Evolutionary conservation across 2,113 vertebrate genomes (phyloP).

Genomic region (Archocentrus centrarchus): DNA sequence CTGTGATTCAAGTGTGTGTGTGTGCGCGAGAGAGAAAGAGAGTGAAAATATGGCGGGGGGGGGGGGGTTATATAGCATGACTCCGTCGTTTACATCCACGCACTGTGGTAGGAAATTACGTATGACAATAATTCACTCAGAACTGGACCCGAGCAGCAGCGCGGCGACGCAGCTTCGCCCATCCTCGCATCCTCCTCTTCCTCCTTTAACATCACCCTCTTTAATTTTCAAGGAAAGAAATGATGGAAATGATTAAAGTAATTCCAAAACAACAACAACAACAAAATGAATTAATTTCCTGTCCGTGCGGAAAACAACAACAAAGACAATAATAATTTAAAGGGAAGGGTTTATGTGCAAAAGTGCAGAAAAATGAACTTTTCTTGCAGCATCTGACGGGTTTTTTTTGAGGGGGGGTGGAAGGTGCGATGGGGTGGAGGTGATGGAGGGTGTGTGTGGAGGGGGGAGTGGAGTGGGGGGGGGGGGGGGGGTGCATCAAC

Average conservation of each 20-base stretch:
- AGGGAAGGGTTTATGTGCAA: background rate
- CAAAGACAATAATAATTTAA: background rate
- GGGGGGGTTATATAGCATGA: background rate
- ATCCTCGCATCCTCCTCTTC: background rate
- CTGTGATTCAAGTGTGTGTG: slow-evolving; percentile 80
- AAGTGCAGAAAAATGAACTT: background rate
- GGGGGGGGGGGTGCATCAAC: slow-evolving; percentile 85
- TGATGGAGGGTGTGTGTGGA: background rate
- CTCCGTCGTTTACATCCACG: slow-evolving; percentile 62
- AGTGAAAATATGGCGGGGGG: no score
- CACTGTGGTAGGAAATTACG: slow-evolving; percentile 64
- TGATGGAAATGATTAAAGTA: background rate
- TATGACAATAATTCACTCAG: slow-evolving; percentile 65
- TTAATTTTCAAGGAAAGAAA: background rate
- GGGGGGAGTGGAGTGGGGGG: slow-evolving; percentile 60
- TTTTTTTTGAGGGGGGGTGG: background rate
- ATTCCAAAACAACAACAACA: background rate
- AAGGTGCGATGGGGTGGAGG: slow-evolving; percentile 58
- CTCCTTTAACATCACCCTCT: background rate
- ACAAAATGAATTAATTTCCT: background rate
- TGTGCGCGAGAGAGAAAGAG: background rate
- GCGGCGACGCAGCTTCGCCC: slow-evolving; percentile 11
- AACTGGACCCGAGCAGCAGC: slow-evolving; percentile 31
- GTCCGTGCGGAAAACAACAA: background rate
- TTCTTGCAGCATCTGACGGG: slow-evolving; percentile 83